A percentile compares a stretch with the other conserved stretches of the same genome.
Evolutionary conservation across 2,797 vertebrate species (phyloP).

Genomic region (Calcarius lapponicus): DNA sequence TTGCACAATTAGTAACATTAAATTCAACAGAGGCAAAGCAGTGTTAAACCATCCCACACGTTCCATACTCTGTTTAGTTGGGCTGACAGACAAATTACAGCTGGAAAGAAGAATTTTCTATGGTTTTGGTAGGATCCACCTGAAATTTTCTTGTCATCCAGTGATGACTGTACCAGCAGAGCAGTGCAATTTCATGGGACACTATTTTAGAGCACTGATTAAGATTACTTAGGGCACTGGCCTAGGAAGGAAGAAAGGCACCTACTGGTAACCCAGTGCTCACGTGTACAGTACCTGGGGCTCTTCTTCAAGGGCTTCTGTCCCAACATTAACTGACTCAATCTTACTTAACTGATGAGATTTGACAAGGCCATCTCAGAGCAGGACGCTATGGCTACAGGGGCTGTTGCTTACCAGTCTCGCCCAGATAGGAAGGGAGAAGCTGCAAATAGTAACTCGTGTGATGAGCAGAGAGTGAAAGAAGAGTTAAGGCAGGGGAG

Average conservation of each 20-base stretch:
- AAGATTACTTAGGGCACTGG: not conserved
- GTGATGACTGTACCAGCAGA: not conserved
- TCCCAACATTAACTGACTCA: not conserved
- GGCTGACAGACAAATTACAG: not conserved
- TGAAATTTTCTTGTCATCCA: not conserved
- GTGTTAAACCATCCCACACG: not conserved
- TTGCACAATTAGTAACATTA: not conserved
- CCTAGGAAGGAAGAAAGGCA: not conserved
- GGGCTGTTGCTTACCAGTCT: not conserved
- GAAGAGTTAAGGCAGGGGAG: not conserved
- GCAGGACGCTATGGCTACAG: not conserved
- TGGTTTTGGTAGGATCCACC: not conserved
- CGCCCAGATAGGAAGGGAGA: not conserved
- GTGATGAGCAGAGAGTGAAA: not conserved
- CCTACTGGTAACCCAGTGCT: not conserved
- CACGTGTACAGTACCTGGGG: not conserved
- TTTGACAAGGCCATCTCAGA: not conserved
- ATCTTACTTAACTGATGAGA: not conserved
- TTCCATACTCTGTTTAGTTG: not conserved
- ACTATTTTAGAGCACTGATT: not conserved
- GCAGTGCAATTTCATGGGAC: not conserved
- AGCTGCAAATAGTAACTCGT: rapidly evolving
- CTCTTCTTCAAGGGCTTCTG: not conserved
- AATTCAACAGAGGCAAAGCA: not conserved
- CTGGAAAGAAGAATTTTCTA: not conserved